Evolutionary conservation across 1,140 invertebrate species (phyloP).

Genomic region (Sycophaga agraensis): DNA sequence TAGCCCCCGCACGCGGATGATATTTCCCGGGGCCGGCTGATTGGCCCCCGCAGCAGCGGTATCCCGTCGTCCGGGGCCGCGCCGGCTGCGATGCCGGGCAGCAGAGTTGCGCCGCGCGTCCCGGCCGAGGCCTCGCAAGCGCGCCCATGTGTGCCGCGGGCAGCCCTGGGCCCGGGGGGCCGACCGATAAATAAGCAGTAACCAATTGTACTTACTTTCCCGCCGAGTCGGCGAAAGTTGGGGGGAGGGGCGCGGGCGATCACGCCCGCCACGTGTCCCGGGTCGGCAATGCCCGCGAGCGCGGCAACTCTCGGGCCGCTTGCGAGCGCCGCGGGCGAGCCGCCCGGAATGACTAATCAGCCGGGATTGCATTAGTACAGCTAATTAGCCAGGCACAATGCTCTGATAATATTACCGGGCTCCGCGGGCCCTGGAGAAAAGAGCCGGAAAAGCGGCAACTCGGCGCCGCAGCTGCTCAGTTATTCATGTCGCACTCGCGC

Average conservation of each 20-base stretch:
- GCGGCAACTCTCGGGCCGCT: background rate
- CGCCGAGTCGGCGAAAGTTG: conserved; percentile 37
- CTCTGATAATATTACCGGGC: conserved; percentile 49
- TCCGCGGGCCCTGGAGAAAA: conserved; percentile 29
- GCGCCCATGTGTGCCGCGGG: too few species aligned
- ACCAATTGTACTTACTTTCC: conserved; percentile 37
- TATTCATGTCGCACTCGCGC: conserved; percentile 50
- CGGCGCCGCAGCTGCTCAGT: conserved; percentile 45
- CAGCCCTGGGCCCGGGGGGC: too few species aligned
- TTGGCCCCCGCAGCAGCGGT: too few species aligned
- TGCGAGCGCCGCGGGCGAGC: conserved; percentile 30
- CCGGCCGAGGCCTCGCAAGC: too few species aligned
- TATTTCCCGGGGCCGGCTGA: too few species aligned
- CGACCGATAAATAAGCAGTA: conserved; percentile 34
- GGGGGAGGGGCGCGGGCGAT: background rate
- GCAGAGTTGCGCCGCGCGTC: too few species aligned
- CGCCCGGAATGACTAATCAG: conserved; percentile 51
- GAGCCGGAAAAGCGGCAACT: conserved; percentile 23
- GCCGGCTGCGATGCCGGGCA: too few species aligned
- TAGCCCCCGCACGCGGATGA: too few species aligned
- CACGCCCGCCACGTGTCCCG: conserved; percentile 27
- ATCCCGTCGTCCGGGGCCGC: too few species aligned
- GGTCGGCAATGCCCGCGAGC: conserved; percentile 14
- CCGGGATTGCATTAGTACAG: conserved; percentile 50
- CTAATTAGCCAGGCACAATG: conserved; percentile 50